Evolutionary conservation across 2,888 invertebrate species (phyloP), one percentile per base, ranked within the genome.

Genomic region (Cyaniris semiargus): DNA sequence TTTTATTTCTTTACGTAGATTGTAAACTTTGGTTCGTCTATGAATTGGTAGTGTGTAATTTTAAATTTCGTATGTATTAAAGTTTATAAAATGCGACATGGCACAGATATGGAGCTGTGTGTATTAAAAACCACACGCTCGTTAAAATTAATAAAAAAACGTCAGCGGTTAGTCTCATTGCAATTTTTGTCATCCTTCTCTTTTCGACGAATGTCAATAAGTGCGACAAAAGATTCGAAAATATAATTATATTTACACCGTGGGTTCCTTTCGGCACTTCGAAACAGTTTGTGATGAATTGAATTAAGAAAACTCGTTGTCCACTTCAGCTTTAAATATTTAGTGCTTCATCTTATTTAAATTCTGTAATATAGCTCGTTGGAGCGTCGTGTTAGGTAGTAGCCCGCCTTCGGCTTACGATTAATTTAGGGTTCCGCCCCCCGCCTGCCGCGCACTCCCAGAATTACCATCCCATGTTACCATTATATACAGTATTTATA

Each of bases 261-360:
- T 31, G 27, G 66, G 66, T 66, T 66, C 66, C 66, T 66, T 18
- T 66, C 18, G 66, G 27, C 66, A 31, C 66, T 66, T 66, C 66
- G 66, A 66, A 66, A 80, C 83, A 84, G 81, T 81, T 82, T 82
- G 80, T 83, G 86, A 86, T 86, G 84, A 85, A 83, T 84, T 83
- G 83, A 79, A 80, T 48, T 38, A 79, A 79, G 71, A 78, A 78
- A 80, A 71, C 79, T 79, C 75, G 27, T 77, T 85, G 83, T 84
- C 85, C 84, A 84, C 82, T 85, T 84, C 85, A 83, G 85, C 86
- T 86, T 85, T 86, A 84, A 82, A 83, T 81, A 75, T 56, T 76
- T 70, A 76, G 53, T 76, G 53, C 76, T 71, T 76, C 76, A 48
- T 77, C 76, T 76, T 48, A 23, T 23, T 76, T 72, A 58, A 66